A percentile compares a stretch with the other conserved stretches of the same genome.
Evolutionary conservation across 2,888 invertebrate genomes (phyloP).

Genomic region (Aleiodes testaceus): DNA sequence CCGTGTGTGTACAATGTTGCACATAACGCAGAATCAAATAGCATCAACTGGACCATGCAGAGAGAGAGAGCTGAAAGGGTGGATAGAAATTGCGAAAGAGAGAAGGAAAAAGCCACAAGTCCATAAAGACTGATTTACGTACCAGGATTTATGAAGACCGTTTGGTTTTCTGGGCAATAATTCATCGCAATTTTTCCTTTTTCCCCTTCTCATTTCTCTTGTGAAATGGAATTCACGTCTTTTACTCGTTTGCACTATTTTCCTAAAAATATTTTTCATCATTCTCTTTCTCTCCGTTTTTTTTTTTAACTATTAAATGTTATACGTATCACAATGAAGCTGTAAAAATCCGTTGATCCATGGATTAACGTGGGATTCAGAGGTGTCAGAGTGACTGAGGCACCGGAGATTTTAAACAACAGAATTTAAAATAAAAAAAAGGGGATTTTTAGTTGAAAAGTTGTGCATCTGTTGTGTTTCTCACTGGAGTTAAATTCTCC

Average conservation of each 20-base stretch:
- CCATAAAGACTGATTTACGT: constrained; percentile 71
- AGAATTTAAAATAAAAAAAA: constrained; percentile 20
- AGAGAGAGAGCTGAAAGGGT: constrained; percentile 25
- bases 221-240: neutral
- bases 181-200: constrained; percentile 59
- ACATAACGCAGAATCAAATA: constrained; percentile 56
- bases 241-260: neutral
- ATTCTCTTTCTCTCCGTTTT: neutral
- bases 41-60: constrained; percentile 52
- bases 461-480: constrained; percentile 10
- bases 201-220: constrained; percentile 44
- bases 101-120: constrained; percentile 53
- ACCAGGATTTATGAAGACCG: constrained; percentile 69
- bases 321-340: constrained; percentile 24
- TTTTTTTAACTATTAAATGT: constrained; percentile 3
- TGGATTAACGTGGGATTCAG: constrained; percentile 17
- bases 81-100: constrained; percentile 38
- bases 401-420: constrained; percentile 28
- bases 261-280: neutral
- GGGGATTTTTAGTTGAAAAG: neutral
- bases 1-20: constrained; percentile 29
- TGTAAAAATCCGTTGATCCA: constrained; percentile 30
- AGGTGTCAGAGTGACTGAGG: constrained; percentile 26
- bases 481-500: neutral
- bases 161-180: constrained; percentile 67